Conservation (phyloP, 2,113 vertebrate species). For the Peromyscus leucopus region DNA sequence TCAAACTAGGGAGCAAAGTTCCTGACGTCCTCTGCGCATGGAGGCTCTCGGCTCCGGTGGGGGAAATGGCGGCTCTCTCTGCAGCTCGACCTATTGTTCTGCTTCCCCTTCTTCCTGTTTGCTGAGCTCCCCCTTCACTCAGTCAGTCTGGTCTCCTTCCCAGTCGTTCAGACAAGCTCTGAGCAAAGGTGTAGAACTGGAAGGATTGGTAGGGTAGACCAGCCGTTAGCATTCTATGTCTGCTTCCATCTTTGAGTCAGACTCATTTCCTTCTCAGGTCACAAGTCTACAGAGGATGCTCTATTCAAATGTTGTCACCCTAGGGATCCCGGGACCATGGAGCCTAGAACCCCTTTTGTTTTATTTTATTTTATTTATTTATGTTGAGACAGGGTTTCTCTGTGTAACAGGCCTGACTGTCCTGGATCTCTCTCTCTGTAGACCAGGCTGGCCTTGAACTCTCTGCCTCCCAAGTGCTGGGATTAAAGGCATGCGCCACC, state of each 20-base stretch:
- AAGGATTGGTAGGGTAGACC: accelerated
- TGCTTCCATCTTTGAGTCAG: accelerated
- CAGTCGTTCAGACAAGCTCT: background rate
- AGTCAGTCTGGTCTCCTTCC: background rate
- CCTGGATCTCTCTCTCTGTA: too few species aligned
- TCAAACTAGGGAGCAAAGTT: background rate
- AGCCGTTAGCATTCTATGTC: accelerated
- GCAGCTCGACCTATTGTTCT: accelerated
- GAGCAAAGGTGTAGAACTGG: accelerated
- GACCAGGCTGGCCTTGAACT: too few species aligned
- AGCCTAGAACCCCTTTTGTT: accelerated
- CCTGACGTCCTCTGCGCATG: background rate
- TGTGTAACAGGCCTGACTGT: too few species aligned
- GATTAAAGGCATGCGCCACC: too few species aligned
- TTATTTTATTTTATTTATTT: too few species aligned
- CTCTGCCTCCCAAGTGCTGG: too few species aligned
- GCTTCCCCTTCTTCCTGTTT: background rate
- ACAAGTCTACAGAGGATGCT: accelerated
- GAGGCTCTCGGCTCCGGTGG: accelerated
- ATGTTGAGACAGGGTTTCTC: too few species aligned
- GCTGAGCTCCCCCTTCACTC: background rate
- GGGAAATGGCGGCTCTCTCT: background rate
- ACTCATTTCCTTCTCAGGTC: background rate
- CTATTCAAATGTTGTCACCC: accelerated
- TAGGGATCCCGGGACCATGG: background rate